A percentile compares a stretch with the other conserved stretches of the same genome.
These are phyloP conservation scores for Diplodus sargus DNA, from an alignment of 2,797 vertebrate genomes.

Conservation along the genomic window DNA sequence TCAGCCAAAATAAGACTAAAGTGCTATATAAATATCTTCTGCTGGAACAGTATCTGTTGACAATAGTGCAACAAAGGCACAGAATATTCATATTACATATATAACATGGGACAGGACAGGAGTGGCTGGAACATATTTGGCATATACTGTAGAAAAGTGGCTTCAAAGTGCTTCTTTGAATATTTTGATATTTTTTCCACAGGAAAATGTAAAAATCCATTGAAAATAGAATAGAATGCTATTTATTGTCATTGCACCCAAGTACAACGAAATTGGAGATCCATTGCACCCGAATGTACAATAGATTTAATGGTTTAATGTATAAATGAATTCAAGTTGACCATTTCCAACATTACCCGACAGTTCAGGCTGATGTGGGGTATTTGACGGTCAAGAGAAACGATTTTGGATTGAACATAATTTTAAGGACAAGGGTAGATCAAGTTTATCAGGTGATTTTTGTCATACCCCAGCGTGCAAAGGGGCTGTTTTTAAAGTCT, in stretches of 20 bases:
- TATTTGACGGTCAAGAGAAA: too few species aligned
- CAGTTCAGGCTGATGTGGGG: too few species aligned
- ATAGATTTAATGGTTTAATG: too few species aligned
- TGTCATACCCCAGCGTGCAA: not conserved
- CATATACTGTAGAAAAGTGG: not conserved
- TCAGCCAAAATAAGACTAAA: not conserved
- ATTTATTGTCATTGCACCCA: too few species aligned
- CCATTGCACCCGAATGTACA: not conserved
- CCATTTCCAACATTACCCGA: not conserved
- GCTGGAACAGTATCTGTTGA: not conserved
- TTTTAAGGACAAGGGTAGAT: not conserved
- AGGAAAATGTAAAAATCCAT: conserved; percentile 3
- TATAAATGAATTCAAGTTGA: not conserved
- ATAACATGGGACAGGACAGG: not conserved
- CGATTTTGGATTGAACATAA: not conserved
- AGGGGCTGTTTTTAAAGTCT: not conserved
- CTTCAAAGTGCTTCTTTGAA: not conserved
- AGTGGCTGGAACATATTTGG: not conserved
- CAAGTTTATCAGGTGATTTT: too few species aligned
- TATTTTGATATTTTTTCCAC: not conserved
- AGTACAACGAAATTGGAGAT: too few species aligned
- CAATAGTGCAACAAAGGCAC: not conserved
- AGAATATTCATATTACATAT: not conserved
- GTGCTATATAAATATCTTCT: not conserved
- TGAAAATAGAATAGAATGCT: too few species aligned